phyloP scores from a whole-genome alignment of 2,113 vertebrate genomes.

The Seriola quinqueradiata region DNA sequence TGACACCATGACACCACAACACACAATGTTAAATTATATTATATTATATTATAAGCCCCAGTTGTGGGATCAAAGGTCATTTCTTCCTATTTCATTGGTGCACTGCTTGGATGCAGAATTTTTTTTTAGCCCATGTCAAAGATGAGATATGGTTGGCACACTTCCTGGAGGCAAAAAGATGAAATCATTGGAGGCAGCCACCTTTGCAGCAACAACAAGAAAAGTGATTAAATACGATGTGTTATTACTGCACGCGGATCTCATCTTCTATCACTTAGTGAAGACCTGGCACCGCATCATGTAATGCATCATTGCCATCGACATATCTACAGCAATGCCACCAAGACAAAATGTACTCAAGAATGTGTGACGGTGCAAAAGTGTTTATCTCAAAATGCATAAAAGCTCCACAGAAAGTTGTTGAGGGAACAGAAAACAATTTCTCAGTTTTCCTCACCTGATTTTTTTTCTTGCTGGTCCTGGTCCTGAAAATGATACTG shows the following conservation, averaged over 20 bases:
- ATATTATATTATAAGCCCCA: slow-evolving; percentile 6
- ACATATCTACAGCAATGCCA: neutral
- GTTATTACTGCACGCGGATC: slow-evolving; percentile 4
- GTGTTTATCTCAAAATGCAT: neutral
- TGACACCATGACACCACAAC: neutral
- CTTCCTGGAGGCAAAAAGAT: slow-evolving; percentile 40
- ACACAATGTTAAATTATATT: neutral
- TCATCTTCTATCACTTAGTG: slow-evolving; percentile 6
- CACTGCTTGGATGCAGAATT: slow-evolving; percentile 5
- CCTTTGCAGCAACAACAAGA: slow-evolving; percentile 28
- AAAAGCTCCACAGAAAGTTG: neutral
- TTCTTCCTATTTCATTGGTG: slow-evolving; percentile 20
- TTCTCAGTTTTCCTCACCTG: neutral
- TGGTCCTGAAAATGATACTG: neutral
- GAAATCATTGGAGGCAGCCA: slow-evolving; percentile 50
- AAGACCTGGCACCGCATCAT: neutral
- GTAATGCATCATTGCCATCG: neutral
- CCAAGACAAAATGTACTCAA: neutral
- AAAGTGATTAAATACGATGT: slow-evolving; percentile 9
- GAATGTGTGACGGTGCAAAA: neutral
- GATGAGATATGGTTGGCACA: slow-evolving; percentile 52
- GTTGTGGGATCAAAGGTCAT: slow-evolving; percentile 34
- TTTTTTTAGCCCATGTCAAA: slow-evolving; percentile 10
- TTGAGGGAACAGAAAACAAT: neutral
- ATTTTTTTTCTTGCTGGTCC: neutral